phyloP scores from a whole-genome alignment of 2,888 invertebrate genomes.

The Sesia bembeciformis region DNA sequence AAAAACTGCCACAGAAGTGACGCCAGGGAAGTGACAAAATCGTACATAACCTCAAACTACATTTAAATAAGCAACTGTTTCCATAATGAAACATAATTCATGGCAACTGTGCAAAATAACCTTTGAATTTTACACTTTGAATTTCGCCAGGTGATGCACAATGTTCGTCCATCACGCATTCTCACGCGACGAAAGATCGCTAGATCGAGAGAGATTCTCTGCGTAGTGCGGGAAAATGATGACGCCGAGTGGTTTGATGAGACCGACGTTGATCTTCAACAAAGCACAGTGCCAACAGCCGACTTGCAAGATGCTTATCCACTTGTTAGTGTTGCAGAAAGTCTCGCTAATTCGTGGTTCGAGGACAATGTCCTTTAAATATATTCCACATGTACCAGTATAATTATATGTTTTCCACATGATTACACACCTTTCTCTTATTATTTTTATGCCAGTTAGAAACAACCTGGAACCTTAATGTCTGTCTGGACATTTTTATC shows the following conservation, averaged over 20 bases:
- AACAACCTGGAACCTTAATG: too few relatives aligned
- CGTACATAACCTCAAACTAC: slow-evolving; percentile 10
- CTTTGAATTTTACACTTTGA: slow-evolving; percentile 7
- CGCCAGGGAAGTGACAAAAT: slow-evolving; percentile 11
- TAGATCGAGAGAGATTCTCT: slow-evolving; percentile 3
- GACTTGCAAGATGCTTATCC: slow-evolving; percentile 13
- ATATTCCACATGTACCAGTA: too few relatives aligned
- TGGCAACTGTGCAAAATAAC: slow-evolving; percentile 8
- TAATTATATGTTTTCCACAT: too few relatives aligned
- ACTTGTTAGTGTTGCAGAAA: slow-evolving; percentile 12
- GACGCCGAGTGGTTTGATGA: slow-evolving; percentile 3
- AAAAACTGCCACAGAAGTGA: slow-evolving; percentile 1
- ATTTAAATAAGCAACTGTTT: slow-evolving; percentile 5
- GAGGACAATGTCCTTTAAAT: too few relatives aligned
- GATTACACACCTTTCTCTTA: too few relatives aligned
- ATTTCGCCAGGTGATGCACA: too few relatives aligned
- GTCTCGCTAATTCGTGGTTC: slow-evolving; percentile 12
- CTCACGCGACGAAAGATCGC: slow-evolving; percentile 1
- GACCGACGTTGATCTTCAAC: slow-evolving; percentile 5
- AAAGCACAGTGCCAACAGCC: slow-evolving; percentile 10
- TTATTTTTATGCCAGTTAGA: too few relatives aligned
- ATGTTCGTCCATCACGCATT: not conserved
- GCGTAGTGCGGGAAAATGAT: slow-evolving; percentile 2
- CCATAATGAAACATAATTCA: slow-evolving; percentile 5
- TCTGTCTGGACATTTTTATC: too few relatives aligned